phyloP scores from a whole-genome alignment of 1,140 invertebrate genomes.

The Diorhabda sublineata region DNA sequence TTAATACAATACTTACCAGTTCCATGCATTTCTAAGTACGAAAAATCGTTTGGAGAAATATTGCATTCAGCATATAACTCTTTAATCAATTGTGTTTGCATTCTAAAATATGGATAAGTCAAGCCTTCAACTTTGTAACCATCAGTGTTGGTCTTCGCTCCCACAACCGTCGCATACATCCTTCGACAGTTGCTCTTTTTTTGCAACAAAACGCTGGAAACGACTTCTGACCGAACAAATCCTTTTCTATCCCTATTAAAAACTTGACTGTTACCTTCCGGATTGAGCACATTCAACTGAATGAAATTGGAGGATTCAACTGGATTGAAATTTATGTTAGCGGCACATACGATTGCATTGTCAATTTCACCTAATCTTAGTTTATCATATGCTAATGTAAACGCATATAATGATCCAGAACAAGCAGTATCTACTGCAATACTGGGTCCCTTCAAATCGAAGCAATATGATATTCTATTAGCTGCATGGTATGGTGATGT shows the following conservation, averaged over 20 bases:
- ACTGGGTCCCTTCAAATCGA: constrained; percentile 67
- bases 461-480: constrained; percentile 55
- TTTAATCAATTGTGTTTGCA: constrained; percentile 72
- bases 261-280: constrained; percentile 67
- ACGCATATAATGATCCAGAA: constrained; percentile 68
- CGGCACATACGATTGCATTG: constrained; percentile 56
- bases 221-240: constrained; percentile 70
- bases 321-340: constrained; percentile 46
- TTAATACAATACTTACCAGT: constrained; percentile 53
- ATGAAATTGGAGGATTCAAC: constrained; percentile 29
- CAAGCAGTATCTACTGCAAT: constrained; percentile 77
- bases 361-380: constrained; percentile 69
- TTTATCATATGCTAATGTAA: constrained; percentile 65
- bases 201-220: constrained; percentile 76
- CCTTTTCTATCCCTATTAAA: constrained; percentile 81
- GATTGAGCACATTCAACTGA: constrained; percentile 56
- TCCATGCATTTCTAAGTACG: constrained; percentile 88
- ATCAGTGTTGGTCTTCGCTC: constrained; percentile 74
- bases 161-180: constrained; percentile 57
- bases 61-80: constrained; percentile 83
- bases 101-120: constrained; percentile 82
- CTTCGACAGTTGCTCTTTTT: constrained; percentile 72
- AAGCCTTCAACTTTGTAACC: constrained; percentile 75
- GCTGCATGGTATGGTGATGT: constrained; percentile 37
- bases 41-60: constrained; percentile 64